Base-by-base conservation (phyloP, 1,140 invertebrate genomes). In the Caerostris darwini region DNA sequence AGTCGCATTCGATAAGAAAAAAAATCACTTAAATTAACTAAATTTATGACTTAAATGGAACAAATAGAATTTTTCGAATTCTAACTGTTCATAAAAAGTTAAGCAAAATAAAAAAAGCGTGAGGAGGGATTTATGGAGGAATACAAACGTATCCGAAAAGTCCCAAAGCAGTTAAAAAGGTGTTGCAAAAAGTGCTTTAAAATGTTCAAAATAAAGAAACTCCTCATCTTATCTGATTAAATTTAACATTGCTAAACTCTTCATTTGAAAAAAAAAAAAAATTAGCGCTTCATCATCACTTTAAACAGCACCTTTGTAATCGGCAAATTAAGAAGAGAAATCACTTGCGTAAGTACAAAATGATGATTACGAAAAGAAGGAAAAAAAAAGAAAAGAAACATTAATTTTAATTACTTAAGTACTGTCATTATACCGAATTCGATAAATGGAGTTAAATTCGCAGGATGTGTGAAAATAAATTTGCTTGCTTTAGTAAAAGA, bases 371-470 rank as follows among this genome's bases (percentile, higher is more conserved):
- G 89, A 14, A n/a, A 10, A 17, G n/a, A 12, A 19, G n/a, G n/a
- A 77, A 0, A 19, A 34, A 50, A 19, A 5, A 61, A 17, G 59
- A 90, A 90, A 61, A 77, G 89, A 90, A 81, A 56, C 67, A 90
- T 81, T 81, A 77, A 81, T 90, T 89, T 90, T 90, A 90, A 90
- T 90, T 90, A 81, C 89, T 90, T 90, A 90, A 90, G 64, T 90
- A 90, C 57, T 58, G 67, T 90, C 89, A 81, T 90, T 90, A 90
- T n/a, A 56, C n/a, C 81, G 56, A 59, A 81, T 90, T 69, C 69
- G 89, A 90, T 90, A 90, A 90, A 81, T 81, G 89, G 57, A 81
- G 53, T 90, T 90, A 71, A 57, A 61, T 57, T 58, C 57, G 67
- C 54, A 81, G 67, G 59, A 56, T 81, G 69, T 58, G 89, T 81